Conservation (phyloP, 37 sponge, comb jelly and placozoan genomes). For the Cliona cf. orientalis region DNA sequence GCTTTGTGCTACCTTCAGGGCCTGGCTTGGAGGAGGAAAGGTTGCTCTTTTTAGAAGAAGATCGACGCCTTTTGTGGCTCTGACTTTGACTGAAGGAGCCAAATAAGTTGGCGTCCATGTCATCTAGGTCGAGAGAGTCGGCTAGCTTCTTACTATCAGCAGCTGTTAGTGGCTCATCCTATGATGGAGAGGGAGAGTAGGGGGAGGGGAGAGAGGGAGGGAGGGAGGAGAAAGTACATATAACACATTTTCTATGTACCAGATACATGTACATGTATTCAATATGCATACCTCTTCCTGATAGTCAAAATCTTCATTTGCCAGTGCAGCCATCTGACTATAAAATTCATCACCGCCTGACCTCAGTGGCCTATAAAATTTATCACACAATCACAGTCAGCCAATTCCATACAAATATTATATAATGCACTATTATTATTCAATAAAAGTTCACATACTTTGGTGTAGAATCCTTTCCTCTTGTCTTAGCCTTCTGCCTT, state of each 20-base stretch:
- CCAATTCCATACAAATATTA: no score
- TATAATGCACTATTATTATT: no score
- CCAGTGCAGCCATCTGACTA: not conserved
- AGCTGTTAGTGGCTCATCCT: no score
- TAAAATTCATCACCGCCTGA: not conserved
- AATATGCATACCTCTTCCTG: not conserved
- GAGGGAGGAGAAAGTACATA: no score
- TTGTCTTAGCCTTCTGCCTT: no score
- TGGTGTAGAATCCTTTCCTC: no score
- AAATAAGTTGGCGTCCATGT: conserved; percentile 71
- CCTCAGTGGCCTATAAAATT: not conserved
- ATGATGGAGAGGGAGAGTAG: no score
- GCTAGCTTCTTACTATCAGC: conserved; percentile 41
- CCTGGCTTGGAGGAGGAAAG: not conserved
- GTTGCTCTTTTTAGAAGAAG: not conserved
- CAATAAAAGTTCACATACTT: no score
- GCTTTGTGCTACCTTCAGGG: not conserved
- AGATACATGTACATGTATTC: no score
- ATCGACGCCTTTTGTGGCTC: conserved; percentile 1
- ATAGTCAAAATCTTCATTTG: not conserved
- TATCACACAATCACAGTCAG: not conserved
- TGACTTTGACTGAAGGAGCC: conserved; percentile 40
- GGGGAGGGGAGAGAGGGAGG: no score
- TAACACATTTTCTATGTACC: no score
- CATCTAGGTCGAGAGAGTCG: conserved; percentile 55